A percentile compares a stretch with the other conserved stretches of the same genome.
These are phyloP conservation scores for Cephalotes varians DNA, from an alignment of 2,888 invertebrate species.

Conservation along the genomic window DNA sequence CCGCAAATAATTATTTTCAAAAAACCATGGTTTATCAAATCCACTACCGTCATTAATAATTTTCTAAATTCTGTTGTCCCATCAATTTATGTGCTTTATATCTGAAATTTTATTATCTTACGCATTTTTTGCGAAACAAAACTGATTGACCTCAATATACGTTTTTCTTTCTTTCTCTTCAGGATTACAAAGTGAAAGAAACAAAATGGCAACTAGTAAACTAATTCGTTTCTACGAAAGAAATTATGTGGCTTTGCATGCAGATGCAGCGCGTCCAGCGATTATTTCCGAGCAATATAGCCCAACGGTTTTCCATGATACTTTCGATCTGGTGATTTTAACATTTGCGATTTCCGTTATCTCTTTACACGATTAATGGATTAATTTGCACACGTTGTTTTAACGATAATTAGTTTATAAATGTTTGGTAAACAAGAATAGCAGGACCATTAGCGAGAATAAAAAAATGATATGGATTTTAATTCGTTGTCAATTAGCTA, in stretches of 20 bases:
- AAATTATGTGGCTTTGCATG: slow-evolving; percentile 63
- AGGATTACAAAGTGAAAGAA: slow-evolving; percentile 14
- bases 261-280: slow-evolving; percentile 27
- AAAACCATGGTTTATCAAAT: background rate
- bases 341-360: slow-evolving; percentile 5
- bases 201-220: slow-evolving; percentile 10
- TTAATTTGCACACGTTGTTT: slow-evolving; percentile 26
- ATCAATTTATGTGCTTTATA: background rate
- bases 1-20: background rate
- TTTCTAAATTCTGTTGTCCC: background rate
- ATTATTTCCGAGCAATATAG: slow-evolving; percentile 42
- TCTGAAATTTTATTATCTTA: background rate
- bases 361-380: slow-evolving; percentile 25
- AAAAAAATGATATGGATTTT: background rate
- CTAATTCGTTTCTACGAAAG: slow-evolving; percentile 57
- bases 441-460: background rate
- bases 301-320: slow-evolving; percentile 37
- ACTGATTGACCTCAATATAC: background rate
- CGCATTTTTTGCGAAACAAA: background rate
- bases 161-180: background rate
- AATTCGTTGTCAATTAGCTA: background rate
- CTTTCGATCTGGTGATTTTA: slow-evolving; percentile 39
- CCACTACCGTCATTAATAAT: background rate
- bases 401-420: slow-evolving; percentile 16
- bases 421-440: background rate